Evolutionary conservation across 2,797 vertebrate genomes (phyloP).

Genomic region (Chaetophractus vellerosus): DNA sequence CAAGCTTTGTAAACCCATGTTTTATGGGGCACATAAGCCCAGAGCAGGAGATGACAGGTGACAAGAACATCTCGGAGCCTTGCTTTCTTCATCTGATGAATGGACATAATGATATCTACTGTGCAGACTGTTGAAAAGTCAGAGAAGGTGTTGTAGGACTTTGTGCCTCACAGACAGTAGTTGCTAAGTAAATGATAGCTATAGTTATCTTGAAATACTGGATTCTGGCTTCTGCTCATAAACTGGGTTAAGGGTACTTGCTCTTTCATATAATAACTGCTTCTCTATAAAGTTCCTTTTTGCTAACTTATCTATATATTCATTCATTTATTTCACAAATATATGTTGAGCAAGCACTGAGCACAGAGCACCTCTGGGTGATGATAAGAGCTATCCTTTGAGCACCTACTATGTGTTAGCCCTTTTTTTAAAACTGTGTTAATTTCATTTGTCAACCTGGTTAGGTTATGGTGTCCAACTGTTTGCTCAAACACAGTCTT

Average conservation of each 20-base stretch:
- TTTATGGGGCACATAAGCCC: not conserved
- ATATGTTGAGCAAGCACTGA: not conserved
- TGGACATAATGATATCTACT: too few species aligned
- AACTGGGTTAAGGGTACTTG: not conserved
- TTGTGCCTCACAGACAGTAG: accelerated
- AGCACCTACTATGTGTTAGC: not conserved
- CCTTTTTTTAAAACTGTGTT: too few species aligned
- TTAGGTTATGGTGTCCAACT: too few species aligned
- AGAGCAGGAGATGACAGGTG: not conserved
- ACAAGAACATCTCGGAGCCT: not conserved
- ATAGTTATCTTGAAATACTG: not conserved
- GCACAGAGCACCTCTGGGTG: not conserved
- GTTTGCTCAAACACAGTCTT: too few species aligned
- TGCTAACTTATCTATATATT: not conserved
- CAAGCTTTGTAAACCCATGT: too few species aligned
- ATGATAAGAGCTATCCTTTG: not conserved
- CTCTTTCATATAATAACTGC: not conserved
- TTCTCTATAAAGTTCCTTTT: not conserved
- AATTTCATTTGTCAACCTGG: too few species aligned
- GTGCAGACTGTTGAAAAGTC: accelerated
- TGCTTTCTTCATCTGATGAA: not conserved
- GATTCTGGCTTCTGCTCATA: not conserved
- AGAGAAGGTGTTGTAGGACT: not conserved
- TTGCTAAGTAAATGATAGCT: not conserved
- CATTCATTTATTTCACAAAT: not conserved